Evolutionary conservation across 1,140 invertebrate genomes (phyloP).

Genomic region (Dolichoris vasculosae): DNA sequence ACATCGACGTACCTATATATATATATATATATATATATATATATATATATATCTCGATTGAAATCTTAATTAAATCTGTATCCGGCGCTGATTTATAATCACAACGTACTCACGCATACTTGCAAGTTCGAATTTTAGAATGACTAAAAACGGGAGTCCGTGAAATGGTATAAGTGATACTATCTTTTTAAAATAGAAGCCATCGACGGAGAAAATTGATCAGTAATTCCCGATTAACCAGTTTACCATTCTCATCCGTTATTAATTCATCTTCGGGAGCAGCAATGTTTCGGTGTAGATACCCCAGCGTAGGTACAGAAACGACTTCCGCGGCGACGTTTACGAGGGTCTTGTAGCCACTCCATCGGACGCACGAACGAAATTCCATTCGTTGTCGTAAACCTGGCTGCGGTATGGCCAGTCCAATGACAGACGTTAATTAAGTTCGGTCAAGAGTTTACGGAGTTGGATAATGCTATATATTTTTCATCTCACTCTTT

Average conservation of each 20-base stretch:
- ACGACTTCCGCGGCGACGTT: constrained; percentile 52
- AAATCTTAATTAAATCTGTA: constrained; percentile 41
- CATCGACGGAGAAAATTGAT: constrained; percentile 22
- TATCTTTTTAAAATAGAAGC: neutral
- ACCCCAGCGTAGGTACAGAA: neutral
- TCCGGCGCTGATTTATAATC: neutral
- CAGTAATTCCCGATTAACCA: neutral
- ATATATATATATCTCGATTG: neutral
- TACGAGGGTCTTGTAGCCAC: constrained; percentile 60
- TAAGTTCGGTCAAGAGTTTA: constrained; percentile 72
- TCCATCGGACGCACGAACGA: constrained; percentile 57
- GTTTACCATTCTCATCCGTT: neutral
- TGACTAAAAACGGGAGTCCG: neutral
- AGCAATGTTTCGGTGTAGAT: neutral
- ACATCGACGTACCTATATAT: too few species aligned
- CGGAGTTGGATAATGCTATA: constrained; percentile 57
- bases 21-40: neutral
- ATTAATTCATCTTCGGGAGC: constrained; percentile 25
- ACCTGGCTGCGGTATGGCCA: constrained; percentile 52
- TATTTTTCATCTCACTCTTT: neutral
- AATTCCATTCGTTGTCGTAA: constrained; percentile 62
- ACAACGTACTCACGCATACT: neutral
- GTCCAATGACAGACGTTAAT: constrained; percentile 70
- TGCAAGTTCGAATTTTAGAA: neutral
- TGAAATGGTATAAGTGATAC: neutral